phyloP scores from a whole-genome alignment of 2,888 invertebrate species.

The Suillia variegata region DNA sequence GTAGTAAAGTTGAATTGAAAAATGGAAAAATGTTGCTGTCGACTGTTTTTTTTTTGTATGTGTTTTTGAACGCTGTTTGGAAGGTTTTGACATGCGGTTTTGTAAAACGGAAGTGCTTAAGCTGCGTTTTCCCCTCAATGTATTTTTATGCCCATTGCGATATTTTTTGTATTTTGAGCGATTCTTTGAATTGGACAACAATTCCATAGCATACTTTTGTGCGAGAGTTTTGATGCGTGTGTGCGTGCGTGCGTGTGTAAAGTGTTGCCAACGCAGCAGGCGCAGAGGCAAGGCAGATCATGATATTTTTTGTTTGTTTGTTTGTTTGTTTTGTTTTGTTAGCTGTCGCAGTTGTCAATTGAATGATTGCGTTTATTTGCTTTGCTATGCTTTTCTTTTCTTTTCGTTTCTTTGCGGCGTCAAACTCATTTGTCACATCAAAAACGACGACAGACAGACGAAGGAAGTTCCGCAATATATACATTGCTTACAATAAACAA shows the following conservation, averaged over 20 bases:
- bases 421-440: not conserved
- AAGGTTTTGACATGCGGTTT: slow-evolving; percentile 2
- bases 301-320: no score
- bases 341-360: not conserved
- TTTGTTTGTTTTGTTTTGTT: not conserved
- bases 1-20: not conserved
- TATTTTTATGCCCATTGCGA: not conserved
- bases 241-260: not conserved
- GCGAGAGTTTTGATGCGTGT: no score
- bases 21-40: slow-evolving; percentile 5
- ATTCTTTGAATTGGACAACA: no score
- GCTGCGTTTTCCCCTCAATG: not conserved
- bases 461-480: no score
- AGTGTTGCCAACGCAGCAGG: not conserved
- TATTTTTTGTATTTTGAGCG: no score
- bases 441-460: no score
- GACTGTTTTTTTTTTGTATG: not conserved
- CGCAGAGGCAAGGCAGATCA: no score
- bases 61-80: not conserved
- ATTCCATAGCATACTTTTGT: no score
- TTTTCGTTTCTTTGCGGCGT: not conserved
- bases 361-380: not conserved
- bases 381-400: not conserved
- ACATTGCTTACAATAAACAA: no score
- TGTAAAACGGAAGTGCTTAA: slow-evolving; percentile 4